Evolutionary conservation across 2,113 vertebrate genomes (phyloP).

Genomic region (Sylvilagus bachmani): DNA sequence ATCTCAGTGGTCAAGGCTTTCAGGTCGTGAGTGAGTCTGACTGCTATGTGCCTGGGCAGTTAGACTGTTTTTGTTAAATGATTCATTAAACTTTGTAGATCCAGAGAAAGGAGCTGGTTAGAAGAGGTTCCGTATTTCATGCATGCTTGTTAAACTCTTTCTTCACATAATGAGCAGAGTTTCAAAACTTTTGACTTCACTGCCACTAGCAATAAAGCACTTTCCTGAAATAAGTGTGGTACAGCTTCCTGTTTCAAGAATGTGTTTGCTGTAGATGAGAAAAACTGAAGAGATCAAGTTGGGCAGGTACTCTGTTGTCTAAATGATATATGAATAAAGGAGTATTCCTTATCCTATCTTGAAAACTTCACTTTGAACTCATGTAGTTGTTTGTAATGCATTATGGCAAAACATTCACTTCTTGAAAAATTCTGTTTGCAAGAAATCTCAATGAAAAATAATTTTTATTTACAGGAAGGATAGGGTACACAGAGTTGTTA

Average conservation of each 20-base stretch:
- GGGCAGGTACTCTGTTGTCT: background rate
- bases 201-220: slow-evolving; percentile 54
- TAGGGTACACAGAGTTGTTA: background rate
- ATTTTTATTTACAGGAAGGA: background rate
- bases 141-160: slow-evolving; percentile 65
- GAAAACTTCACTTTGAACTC: background rate
- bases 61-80: slow-evolving; percentile 70
- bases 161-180: slow-evolving; percentile 65
- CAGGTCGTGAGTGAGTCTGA: slow-evolving; percentile 48
- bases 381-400: background rate
- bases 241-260: background rate
- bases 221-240: background rate
- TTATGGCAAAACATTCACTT: background rate
- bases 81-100: slow-evolving; percentile 68
- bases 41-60: slow-evolving; percentile 56
- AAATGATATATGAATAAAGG: background rate
- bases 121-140: slow-evolving; percentile 41
- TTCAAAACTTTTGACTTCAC: slow-evolving; percentile 69
- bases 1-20: slow-evolving; percentile 3
- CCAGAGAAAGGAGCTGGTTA: slow-evolving; percentile 58
- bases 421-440: background rate
- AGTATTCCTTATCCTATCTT: background rate
- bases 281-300: background rate
- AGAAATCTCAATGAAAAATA: background rate
- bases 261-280: background rate